Evolutionary conservation across 2,888 invertebrate genomes (phyloP), one percentile per base, ranked within the genome.

Genomic region (Troglohyphantes excavatus): DNA sequence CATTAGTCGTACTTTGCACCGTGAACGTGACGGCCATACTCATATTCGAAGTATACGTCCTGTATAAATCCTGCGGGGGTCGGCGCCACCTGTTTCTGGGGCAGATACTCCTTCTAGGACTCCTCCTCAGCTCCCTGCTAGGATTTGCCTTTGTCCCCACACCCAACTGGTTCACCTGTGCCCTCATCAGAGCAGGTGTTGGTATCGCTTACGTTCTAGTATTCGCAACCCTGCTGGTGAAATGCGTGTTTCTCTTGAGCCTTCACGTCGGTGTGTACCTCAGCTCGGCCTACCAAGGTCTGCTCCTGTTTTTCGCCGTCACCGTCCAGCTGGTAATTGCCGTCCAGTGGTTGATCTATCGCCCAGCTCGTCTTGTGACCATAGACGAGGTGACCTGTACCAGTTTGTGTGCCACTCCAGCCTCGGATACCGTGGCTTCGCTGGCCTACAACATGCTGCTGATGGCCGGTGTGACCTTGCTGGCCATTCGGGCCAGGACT

Each of bases 181-280:
- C 96, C 78, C 95, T 96, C 27, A 96, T 97, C 91, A 95, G 97
- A 78, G 96, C 97, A 92, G 97, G 96, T 63, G 89, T 92, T 2
- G 97, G 97, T 78, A 95, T 97, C 9, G 96, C 97, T 92, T 94
- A 94, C 91, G 96, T 97, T 79, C 95, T 98, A 85, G 96, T 98
- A 90, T 98, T 98, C 94, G 97, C 97, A 61, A 96, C 98, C 0
- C 95, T 98, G 75, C 95, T 98, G 92, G 98, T 98, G 91, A 98
- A 98, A 94, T 97, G 98, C 94, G 97, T 98, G 92, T 98, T 98
- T 93, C 95, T 98, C 90, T 95, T 98, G 92, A 97, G 98, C 93
- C 95, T 98, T 91, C 97, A 98, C 94, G 96, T 97, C 81, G 97
- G 97, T 91, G 97, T 98, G 75, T 98, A 98, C 93, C 95, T 98